Evolutionary conservation across 2,797 vertebrate genomes (phyloP).

Genomic region (Pangasius macronema): DNA sequence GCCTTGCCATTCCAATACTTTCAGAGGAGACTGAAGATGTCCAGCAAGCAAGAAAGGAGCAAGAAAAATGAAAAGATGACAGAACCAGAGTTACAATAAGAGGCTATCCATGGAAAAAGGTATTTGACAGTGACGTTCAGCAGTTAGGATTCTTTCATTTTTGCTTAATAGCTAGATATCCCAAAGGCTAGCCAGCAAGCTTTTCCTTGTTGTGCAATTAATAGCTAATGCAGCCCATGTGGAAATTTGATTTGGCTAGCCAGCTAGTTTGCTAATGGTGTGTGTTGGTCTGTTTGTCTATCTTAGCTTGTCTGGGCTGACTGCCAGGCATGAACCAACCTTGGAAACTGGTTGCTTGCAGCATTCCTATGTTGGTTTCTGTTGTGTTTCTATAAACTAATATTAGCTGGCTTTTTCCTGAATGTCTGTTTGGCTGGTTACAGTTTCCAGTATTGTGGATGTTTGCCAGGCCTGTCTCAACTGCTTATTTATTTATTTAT

Average conservation of each 20-base stretch:
- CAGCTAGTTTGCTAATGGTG: not conserved
- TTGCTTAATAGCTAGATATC: not conserved
- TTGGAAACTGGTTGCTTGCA: not conserved
- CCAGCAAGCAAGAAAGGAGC: no score
- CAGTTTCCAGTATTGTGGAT: not conserved
- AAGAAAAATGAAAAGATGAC: no score
- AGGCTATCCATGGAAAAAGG: not conserved
- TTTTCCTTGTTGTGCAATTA: not conserved
- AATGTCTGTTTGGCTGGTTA: not conserved
- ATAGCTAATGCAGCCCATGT: not conserved
- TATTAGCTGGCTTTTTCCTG: not conserved
- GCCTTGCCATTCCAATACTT: no score
- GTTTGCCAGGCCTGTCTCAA: not conserved
- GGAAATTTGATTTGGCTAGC: conserved; percentile 1
- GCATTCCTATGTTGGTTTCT: not conserved
- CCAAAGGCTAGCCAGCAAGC: not conserved
- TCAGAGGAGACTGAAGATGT: not conserved
- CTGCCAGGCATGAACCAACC: not conserved
- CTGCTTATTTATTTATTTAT: not conserved
- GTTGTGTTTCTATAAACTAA: not conserved
- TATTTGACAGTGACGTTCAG: not conserved
- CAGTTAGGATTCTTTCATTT: not conserved
- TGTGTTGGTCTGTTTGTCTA: not conserved
- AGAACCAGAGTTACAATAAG: not conserved
- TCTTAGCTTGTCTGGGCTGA: not conserved